Evolutionary conservation across 2,113 vertebrate genomes (phyloP).

Genomic region (Chauna torquata): DNA sequence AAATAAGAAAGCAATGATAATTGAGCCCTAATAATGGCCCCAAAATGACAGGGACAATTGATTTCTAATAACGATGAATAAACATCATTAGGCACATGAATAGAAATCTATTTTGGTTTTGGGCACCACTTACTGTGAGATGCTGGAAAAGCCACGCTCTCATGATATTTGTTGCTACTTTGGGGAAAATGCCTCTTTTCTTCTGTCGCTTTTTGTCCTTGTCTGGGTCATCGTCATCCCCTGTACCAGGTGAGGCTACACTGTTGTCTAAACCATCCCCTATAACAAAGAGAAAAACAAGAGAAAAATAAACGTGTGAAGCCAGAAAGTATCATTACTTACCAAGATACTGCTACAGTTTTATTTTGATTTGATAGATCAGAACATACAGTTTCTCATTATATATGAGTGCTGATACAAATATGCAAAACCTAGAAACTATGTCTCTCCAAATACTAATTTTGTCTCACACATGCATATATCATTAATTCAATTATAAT

Average conservation of each 20-base stretch:
- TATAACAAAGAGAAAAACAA: constrained; percentile 71
- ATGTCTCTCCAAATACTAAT: constrained; percentile 81
- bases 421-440: constrained; percentile 81
- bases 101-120: constrained; percentile 43
- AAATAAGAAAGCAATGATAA: neutral
- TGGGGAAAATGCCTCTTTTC: constrained; percentile 99
- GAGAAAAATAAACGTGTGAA: constrained; percentile 74
- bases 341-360: constrained; percentile 63
- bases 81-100: constrained; percentile 16
- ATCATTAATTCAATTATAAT: constrained; percentile 93
- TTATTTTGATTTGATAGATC: constrained; percentile 74
- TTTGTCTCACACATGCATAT: constrained; percentile 77
- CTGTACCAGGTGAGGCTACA: constrained; percentile 97
- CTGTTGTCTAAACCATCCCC: constrained; percentile 99
- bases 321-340: constrained; percentile 44
- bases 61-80: constrained; percentile 18
- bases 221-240: constrained; percentile 97
- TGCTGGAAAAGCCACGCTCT: constrained; percentile 99
- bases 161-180: constrained; percentile 99
- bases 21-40: neutral
- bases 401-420: constrained; percentile 69
- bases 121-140: constrained; percentile 91
- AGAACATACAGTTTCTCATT: constrained; percentile 73
- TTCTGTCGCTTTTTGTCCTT: constrained; percentile 99
- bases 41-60: constrained; percentile 30